phyloP scores from a whole-genome alignment of 2,113 vertebrate genomes.

The Ciconia stormi region DNA sequence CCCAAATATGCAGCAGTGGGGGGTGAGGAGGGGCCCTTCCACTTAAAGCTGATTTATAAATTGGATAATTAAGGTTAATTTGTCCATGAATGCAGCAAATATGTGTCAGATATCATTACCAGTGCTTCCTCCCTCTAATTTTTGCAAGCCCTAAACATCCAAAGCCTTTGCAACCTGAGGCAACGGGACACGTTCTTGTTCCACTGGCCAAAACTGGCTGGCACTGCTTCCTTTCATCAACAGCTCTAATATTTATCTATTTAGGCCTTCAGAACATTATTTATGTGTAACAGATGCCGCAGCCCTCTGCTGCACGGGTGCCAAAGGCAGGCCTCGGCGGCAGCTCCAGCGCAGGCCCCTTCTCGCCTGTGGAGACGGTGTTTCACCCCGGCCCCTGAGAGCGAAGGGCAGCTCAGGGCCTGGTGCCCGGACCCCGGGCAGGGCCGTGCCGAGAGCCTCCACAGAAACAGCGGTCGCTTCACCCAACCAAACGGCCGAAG shows the following conservation, averaged over 20 bases:
- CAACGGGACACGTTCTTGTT: background rate
- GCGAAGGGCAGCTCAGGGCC: background rate
- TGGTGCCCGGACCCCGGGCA: background rate
- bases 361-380: background rate
- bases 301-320: background rate
- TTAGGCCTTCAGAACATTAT: background rate
- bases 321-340: background rate
- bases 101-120: background rate
- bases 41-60: constrained; percentile 44
- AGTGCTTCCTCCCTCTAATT: background rate
- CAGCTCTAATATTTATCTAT: background rate
- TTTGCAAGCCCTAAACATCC: background rate
- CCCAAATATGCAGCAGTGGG: constrained; percentile 53
- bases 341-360: accelerated
- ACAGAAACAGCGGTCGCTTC: background rate
- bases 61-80: constrained; percentile 50
- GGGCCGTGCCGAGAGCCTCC: background rate
- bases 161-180: background rate
- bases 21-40: background rate
- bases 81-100: background rate
- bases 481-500: background rate
- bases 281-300: background rate
- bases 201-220: background rate
- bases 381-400: background rate
- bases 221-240: background rate